Evolutionary conservation across 2,888 invertebrate genomes (phyloP), one percentile per base, ranked within the genome.

Genomic region (Erpobdella octoculata): DNA sequence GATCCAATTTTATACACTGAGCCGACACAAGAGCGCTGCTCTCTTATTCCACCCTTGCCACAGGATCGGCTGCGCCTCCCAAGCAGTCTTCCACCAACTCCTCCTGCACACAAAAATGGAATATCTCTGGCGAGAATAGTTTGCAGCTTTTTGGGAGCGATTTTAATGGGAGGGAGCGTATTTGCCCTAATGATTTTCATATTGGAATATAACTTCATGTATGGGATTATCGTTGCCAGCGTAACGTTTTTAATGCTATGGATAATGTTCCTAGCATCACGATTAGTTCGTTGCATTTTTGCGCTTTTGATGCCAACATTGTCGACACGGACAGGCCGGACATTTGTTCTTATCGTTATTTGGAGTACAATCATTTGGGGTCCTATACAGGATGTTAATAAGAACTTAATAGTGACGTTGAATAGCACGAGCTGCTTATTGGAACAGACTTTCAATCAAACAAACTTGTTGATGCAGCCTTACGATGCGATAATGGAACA

Each of bases 401-500:
- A 58, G 12, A 58, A 58, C 21, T 21, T 58, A 21, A 12, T 21
- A 12, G 59, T 25, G 8, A 58, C 59, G 25, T 8, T 58, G 21
- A 25, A 58, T 25, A 58, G 59, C 59, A 58, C 25, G 21, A 58
- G 12, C 9, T 58, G 59, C 21, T 12, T 58, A 8, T 9, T 58
- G 21, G 59, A 25, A 25, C 28, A 31, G 33, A 6, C 21, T 9
- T 9, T n/a, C 31, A 64, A 64, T 25, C 64, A 64, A 21, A 64
- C 64, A 28, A 64, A 35, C 35, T 12, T 33, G 6, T 9, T 64
- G 28, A 31, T 64, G 64, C 28, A 35, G 21, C 64, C 64, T 25
- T 64, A 64, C 21, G 64, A 64, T 35, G 33, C 64, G 31, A 9
- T 64, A 6, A 64, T 64, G 28, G 15, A 64, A 9, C 64, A 64